Evolutionary conservation across 1,140 invertebrate species (phyloP).

Genomic region (Drosophila burlai): DNA sequence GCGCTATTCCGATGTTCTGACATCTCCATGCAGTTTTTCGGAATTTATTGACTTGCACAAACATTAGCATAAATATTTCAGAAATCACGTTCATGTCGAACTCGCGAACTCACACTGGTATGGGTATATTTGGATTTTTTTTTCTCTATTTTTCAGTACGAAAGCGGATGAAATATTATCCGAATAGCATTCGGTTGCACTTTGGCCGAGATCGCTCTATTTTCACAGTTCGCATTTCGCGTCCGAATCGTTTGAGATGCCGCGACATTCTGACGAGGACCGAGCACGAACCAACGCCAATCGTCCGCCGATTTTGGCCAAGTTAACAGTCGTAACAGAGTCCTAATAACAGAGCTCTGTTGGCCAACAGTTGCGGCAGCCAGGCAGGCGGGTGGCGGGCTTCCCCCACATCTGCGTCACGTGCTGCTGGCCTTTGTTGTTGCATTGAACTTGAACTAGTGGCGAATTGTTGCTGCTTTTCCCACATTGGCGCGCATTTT

Average conservation of each 20-base stretch:
- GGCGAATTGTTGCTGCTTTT: slow-evolving; percentile 40
- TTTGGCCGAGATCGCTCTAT: slow-evolving; percentile 14
- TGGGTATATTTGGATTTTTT: not conserved
- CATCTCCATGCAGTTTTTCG: slow-evolving; percentile 11
- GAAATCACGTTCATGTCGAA: slow-evolving; percentile 28
- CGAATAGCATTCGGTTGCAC: slow-evolving; percentile 18
- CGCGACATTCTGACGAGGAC: slow-evolving; percentile 60
- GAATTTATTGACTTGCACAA: slow-evolving; percentile 33
- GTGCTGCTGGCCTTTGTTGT: slow-evolving; percentile 53
- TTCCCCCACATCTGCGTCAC: slow-evolving; percentile 50
- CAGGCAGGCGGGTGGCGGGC: not conserved
- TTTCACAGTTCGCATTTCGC: slow-evolving; percentile 30
- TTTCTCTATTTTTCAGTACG: slow-evolving; percentile 4
- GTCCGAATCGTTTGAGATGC: slow-evolving; percentile 60
- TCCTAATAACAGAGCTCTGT: slow-evolving; percentile 8
- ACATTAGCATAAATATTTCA: slow-evolving; percentile 27
- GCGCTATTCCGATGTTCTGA: slow-evolving; percentile 14
- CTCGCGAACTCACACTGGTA: slow-evolving; percentile 25
- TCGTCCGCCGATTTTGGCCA: slow-evolving; percentile 17
- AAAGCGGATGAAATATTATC: slow-evolving; percentile 46
- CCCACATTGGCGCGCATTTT: slow-evolving; percentile 45
- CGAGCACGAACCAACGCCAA: not conserved
- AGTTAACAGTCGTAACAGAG: slow-evolving; percentile 29
- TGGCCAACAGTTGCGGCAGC: slow-evolving; percentile 34
- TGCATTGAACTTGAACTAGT: slow-evolving; percentile 72